Conservation (phyloP, 2,888 invertebrate species). For the Tolmerus cingulatus region DNA sequence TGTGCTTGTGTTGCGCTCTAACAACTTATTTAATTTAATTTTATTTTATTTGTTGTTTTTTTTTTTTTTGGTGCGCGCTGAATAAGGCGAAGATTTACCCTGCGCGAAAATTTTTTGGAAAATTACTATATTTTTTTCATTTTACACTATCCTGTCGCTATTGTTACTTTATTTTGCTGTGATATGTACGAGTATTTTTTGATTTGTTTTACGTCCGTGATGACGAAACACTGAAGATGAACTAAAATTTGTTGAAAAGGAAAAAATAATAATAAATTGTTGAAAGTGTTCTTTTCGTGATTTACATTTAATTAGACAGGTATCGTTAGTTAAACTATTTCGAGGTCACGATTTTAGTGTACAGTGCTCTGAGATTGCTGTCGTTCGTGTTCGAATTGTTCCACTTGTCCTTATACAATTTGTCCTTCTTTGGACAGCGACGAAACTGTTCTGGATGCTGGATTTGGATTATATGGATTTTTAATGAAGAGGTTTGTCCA, state of each 20-base stretch:
- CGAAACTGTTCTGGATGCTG: neutral
- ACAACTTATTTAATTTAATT: neutral
- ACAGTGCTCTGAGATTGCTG: neutral
- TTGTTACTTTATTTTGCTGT: conserved; percentile 14
- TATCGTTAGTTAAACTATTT: neutral
- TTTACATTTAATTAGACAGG: neutral
- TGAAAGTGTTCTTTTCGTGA: neutral
- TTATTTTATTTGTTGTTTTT: neutral
- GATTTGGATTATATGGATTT: conserved; percentile 44
- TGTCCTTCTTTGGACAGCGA: conserved; percentile 21
- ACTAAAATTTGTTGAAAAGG: neutral
- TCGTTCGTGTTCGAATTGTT: neutral
- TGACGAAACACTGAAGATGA: neutral
- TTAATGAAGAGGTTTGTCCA: conserved; percentile 47
- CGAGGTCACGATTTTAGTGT: neutral
- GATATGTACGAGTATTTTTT: conserved; percentile 28
- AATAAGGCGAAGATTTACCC: conserved; percentile 3
- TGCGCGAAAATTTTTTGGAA: neutral
- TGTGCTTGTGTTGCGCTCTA: conserved; percentile 33
- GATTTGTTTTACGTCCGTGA: neutral
- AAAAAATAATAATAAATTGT: neutral
- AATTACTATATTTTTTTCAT: conserved; percentile 3
- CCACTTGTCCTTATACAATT: neutral
- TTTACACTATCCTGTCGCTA: neutral
- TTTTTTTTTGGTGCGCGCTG: neutral